Conservation (phyloP, 2,888 invertebrate genomes). For the Hirtodrosophila duncani region DNA sequence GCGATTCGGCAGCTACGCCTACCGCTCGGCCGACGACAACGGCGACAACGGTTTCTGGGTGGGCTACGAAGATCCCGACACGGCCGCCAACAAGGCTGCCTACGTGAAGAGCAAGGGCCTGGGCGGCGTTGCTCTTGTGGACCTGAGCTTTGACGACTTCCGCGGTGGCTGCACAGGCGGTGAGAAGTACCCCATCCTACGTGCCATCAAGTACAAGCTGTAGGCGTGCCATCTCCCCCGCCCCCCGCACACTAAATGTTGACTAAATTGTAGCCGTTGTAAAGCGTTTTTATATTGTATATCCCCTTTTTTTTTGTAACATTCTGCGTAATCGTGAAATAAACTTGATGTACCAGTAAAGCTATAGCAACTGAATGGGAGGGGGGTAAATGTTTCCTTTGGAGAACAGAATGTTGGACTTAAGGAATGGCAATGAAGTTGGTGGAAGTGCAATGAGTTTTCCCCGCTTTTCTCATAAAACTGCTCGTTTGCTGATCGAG, state of each 20-base stretch:
- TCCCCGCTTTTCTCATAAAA: no score
- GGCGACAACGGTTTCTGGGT: slow-evolving; percentile 88
- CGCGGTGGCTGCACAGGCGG: slow-evolving; percentile 88
- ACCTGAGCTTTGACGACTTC: slow-evolving; percentile 89
- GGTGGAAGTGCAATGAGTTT: no score
- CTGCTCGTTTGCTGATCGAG: no score
- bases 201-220: slow-evolving; percentile 85
- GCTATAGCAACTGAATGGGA: no score
- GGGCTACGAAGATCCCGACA: slow-evolving; percentile 89
- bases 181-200: slow-evolving; percentile 88
- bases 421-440: no score
- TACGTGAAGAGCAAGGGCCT: slow-evolving; percentile 86
- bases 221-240: slow-evolving; percentile 32
- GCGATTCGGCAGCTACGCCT: slow-evolving; percentile 88
- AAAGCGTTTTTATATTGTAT: neutral
- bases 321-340: no score
- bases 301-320: neutral
- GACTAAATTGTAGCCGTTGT: no score
- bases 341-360: no score
- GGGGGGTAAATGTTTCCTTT: no score
- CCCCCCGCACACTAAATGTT: no score
- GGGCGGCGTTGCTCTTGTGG: slow-evolving; percentile 87
- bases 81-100: slow-evolving; percentile 87
- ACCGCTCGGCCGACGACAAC: slow-evolving; percentile 83
- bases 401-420: no score